These are phyloP conservation scores for Andricus grossulariae DNA, from an alignment of 1,140 invertebrate species.

Conservation along the genomic window DNA sequence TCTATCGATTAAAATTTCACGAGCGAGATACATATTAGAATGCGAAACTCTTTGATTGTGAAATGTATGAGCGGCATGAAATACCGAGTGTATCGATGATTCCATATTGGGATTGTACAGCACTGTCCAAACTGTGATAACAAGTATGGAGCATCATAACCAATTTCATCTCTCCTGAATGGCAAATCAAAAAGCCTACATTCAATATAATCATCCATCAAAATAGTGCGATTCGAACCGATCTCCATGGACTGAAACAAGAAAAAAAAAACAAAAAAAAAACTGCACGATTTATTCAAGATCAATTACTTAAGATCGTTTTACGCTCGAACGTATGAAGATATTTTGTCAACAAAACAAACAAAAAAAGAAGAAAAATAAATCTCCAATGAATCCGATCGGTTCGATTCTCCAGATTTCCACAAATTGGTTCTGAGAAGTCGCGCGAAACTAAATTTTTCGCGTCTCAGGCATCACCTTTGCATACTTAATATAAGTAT, in stretches of 20 bases:
- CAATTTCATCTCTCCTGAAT: conserved; percentile 11
- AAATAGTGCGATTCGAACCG: conserved; percentile 4
- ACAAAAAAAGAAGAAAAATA: conserved; percentile 20
- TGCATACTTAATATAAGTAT: conserved; percentile 54
- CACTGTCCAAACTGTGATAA: conserved; percentile 71
- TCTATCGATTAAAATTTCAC: conserved; percentile 5
- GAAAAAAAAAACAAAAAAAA: background rate
- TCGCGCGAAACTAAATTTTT: background rate
- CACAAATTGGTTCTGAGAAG: background rate
- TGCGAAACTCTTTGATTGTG: conserved; percentile 25
- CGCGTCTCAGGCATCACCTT: conserved; percentile 1
- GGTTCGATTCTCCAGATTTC: conserved; percentile 5
- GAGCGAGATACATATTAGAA: background rate
- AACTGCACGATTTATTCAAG: background rate
- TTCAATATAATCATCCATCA: background rate
- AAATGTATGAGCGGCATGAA: conserved; percentile 47
- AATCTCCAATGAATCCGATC: background rate
- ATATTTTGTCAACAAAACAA: conserved; percentile 12
- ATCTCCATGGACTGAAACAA: background rate
- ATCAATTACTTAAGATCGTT: background rate
- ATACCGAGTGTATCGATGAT: conserved; percentile 58
- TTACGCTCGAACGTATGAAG: too few relatives aligned
- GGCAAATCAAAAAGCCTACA: background rate
- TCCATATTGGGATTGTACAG: conserved; percentile 59
- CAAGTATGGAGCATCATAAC: conserved; percentile 35